Conservation (phyloP, 2,888 invertebrate species). For the Pandemis cinnamomeana region DNA sequence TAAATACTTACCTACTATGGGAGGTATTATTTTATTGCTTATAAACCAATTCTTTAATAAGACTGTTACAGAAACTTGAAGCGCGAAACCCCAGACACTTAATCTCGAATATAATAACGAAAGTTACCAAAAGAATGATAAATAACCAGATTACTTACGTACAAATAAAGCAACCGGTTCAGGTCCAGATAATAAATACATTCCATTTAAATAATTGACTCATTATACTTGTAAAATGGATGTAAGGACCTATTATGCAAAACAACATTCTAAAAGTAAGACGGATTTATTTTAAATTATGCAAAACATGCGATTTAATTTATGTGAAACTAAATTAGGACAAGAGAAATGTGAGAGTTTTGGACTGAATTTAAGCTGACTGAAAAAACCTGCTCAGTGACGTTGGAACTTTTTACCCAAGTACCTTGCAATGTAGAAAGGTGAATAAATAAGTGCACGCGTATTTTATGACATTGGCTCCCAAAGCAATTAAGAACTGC, state of each 20-base stretch:
- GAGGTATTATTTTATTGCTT: no score
- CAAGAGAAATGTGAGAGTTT: constrained; percentile 27
- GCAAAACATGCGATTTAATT: constrained; percentile 35
- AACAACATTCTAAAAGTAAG: constrained; percentile 33
- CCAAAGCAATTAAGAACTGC: not conserved
- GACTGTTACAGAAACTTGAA: not conserved
- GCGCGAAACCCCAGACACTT: not conserved
- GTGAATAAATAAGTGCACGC: no score
- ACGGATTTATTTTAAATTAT: constrained; percentile 34
- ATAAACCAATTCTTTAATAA: no score
- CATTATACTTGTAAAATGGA: constrained; percentile 37
- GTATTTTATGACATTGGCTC: not conserved
- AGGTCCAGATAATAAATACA: constrained; percentile 10
- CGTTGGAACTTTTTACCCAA: not conserved
- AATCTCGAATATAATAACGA: constrained; percentile 2
- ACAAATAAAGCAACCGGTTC: constrained; percentile 10
- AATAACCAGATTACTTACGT: constrained; percentile 1
- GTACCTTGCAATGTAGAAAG: no score
- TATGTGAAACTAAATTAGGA: constrained; percentile 38
- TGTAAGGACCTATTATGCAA: constrained; percentile 37
- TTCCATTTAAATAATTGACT: constrained; percentile 30
- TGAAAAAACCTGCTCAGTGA: constrained; percentile 1
- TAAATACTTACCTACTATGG: no score
- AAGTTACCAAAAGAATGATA: constrained; percentile 21
- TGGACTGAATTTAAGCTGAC: not conserved